Evolutionary conservation across 2,113 vertebrate genomes (phyloP).

Genomic region (Megaleporinus macrocephalus): DNA sequence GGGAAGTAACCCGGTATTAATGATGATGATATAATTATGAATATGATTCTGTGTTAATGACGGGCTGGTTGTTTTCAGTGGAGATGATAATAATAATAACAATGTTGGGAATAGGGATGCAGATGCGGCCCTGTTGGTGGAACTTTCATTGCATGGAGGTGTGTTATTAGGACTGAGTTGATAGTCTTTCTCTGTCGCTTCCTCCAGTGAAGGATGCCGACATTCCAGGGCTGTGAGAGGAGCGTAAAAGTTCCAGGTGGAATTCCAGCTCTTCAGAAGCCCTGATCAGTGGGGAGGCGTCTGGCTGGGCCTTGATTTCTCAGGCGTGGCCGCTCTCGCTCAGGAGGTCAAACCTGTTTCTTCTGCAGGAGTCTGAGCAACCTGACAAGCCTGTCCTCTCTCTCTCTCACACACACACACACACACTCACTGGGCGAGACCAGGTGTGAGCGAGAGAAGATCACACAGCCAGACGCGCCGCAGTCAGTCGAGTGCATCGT

Average conservation of each 20-base stretch:
- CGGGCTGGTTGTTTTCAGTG: too few species aligned
- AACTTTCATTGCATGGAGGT: background rate
- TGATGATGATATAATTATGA: background rate
- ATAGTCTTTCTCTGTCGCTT: background rate
- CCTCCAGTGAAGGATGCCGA: background rate
- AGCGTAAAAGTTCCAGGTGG: background rate
- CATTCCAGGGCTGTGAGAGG: background rate
- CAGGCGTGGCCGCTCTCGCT: slow-evolving; percentile 58
- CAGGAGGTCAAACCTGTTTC: slow-evolving; percentile 73
- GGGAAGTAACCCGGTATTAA: background rate
- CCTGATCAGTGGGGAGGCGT: slow-evolving; percentile 24
- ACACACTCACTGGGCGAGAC: background rate
- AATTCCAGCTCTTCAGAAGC: slow-evolving; percentile 19
- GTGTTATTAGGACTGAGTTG: background rate
- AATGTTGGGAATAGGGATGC: too few species aligned
- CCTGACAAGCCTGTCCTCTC: slow-evolving; percentile 54
- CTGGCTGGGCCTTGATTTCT: background rate
- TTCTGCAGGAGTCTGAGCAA: slow-evolving; percentile 61
- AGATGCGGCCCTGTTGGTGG: too few species aligned
- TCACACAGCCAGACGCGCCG: background rate
- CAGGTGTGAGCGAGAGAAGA: background rate
- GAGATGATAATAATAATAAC: too few species aligned
- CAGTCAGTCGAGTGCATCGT: background rate
- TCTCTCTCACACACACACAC: background rate
- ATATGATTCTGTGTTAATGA: background rate